Evolutionary conservation across 2,888 invertebrate species (phyloP).

Genomic region (Euproctis similis): DNA sequence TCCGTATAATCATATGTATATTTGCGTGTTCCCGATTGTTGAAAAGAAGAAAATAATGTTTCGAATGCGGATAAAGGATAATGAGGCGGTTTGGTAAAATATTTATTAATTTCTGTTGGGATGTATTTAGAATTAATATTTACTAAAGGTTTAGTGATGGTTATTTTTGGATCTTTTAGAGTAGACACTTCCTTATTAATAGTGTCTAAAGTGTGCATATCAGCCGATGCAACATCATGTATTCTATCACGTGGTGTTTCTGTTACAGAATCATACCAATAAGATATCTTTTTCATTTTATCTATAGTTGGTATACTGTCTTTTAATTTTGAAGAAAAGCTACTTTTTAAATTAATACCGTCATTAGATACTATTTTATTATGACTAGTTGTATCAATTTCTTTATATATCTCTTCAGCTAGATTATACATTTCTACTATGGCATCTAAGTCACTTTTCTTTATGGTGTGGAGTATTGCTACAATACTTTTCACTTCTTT

Average conservation of each 20-base stretch:
- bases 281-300: conserved; percentile 8
- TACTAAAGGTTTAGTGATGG: conserved; percentile 1
- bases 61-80: conserved; percentile 45
- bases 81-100: conserved; percentile 42
- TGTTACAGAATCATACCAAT: too few species aligned
- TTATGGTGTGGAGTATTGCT: conserved; percentile 47
- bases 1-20: too few species aligned
- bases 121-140: conserved; percentile 24
- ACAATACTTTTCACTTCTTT: conserved; percentile 51
- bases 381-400: conserved; percentile 37
- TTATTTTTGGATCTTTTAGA: background rate
- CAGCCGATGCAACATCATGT: background rate
- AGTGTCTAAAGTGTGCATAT: background rate
- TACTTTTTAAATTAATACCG: conserved; percentile 45
- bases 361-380: conserved; percentile 25
- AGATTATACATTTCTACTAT: conserved; percentile 60
- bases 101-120: conserved; percentile 23
- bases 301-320: background rate
- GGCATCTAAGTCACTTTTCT: conserved; percentile 60
- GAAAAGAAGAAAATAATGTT: conserved; percentile 37
- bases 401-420: conserved; percentile 60
- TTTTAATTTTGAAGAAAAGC: too few species aligned
- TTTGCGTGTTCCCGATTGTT: conserved; percentile 11
- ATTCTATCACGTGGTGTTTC: conserved; percentile 2
- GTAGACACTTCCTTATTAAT: background rate